These are phyloP conservation scores for Campoletis raptor DNA, from an alignment of 2,888 invertebrate species.

Conservation along the genomic window DNA sequence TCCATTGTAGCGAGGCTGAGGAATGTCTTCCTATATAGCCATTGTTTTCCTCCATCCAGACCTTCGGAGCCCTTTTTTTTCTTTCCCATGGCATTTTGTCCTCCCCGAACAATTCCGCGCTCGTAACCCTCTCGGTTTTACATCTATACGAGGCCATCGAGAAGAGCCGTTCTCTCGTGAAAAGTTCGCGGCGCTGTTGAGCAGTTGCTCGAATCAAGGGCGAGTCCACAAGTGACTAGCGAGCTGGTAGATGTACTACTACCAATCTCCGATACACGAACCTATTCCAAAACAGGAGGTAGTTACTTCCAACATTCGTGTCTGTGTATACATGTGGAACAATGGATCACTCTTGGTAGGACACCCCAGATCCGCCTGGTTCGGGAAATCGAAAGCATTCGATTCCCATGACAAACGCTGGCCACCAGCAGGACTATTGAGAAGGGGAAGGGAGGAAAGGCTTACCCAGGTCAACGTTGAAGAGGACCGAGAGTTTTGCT, in stretches of 20 bases:
- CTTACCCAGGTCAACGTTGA: conserved; percentile 67
- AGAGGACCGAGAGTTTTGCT: conserved; percentile 43
- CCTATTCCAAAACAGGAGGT: not conserved
- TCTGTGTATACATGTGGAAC: conserved; percentile 52
- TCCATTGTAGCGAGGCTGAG: conserved; percentile 22
- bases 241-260: conserved; percentile 50
- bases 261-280: conserved; percentile 24
- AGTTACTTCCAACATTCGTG: conserved; percentile 5
- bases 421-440: conserved; percentile 37
- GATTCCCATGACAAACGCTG: conserved; percentile 66
- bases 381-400: conserved; percentile 75
- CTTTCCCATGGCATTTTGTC: conserved; percentile 6
- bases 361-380: conserved; percentile 72
- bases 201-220: conserved; percentile 55
- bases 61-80: conserved; percentile 16
- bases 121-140: conserved; percentile 11
- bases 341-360: conserved; percentile 75
- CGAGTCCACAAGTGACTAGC: conserved; percentile 52
- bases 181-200: conserved; percentile 56
- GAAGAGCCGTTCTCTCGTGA: conserved; percentile 43
- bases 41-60: conserved; percentile 37
- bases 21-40: conserved; percentile 23
- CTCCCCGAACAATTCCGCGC: conserved; percentile 39
- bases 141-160: not conserved
- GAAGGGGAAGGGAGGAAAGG: conserved; percentile 75